Evolutionary conservation across 2,888 invertebrate genomes (phyloP), one percentile per base, ranked within the genome.

Genomic region (Luperina testacea): DNA sequence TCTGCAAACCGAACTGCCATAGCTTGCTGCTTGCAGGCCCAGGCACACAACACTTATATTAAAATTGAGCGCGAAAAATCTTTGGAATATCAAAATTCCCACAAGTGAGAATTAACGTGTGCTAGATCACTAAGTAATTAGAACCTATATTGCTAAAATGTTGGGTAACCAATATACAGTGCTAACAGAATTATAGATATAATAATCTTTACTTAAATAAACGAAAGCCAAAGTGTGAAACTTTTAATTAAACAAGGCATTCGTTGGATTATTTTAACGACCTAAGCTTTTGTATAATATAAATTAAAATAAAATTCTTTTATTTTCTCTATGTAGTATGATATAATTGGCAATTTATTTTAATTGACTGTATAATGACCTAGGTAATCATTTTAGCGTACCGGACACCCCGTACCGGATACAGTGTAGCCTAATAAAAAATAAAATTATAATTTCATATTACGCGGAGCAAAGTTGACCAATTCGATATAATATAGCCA

Each of bases 1-100:
- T 91, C 87, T 91, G 89, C 89, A 90, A 92, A 90, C 89, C 90
- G 85, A 91, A 95, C 95, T 95, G 93, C 78, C 86, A 78, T 78
- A 85, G 81, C 85, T 87, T 57, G 85, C 86, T 86, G 67, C 48
- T 73, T 61, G 42, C 48, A 84, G 71, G 63, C 75, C 9, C 81
- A 83, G 80, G 79, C 83, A 80, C 82, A 82, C 84, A 27, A 88
- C 81, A 87, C 79, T 69, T 32, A 67, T 65, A 82, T 85, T 81
- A 76, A 83, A 86, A 80, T 79, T 78, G 38, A 72, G 71, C 75
- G 76, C 85, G 72, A 81, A 88, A 83, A 79, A 80, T 77, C 65
- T 83, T 77, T 64, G 53, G 61, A 77, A 70, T 57, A 69, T 65
- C 68, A 72, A 74, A 38, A 75, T 71, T 72, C 75, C 53, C 74